Base-by-base conservation (phyloP, 2,888 invertebrate genomes). In the Stramonita haemastoma region DNA sequence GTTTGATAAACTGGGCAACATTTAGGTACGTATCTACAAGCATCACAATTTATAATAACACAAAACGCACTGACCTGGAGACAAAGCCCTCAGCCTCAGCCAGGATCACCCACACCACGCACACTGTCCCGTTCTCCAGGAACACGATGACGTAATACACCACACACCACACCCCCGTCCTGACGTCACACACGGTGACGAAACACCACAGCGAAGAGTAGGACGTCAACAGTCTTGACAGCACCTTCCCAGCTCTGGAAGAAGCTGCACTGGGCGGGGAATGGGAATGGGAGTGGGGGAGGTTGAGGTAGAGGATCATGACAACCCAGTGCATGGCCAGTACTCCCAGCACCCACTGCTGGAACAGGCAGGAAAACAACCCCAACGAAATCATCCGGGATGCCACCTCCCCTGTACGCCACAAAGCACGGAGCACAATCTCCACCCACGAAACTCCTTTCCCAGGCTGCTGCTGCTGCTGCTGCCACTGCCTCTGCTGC, bases 111-210 rank as follows among this genome's bases (percentile, higher is more conserved):
- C 98, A 98, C 26, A 98, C 97, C 26, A 97, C 97, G 92, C 98
- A 97, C 90, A 98, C 96, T 91, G 98, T 96, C 97, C 97, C 97
- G 96, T 98, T 98, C 96, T 98, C 98, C 92, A 98, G 96, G 95
- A 98, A 97, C 98, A 98, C 98, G 92, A 98, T 98, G 88, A 97
- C 97, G 96, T 98, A 98, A 96, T 98, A 98, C 92, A 98, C 98
- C 36, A 97, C 97, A 97, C 98, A 97, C 95, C 97, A 97, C 94
- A 97, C 97, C 94, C 91, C 90, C 13, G 92, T 70, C 46, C 98
- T 98, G 66, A 97, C 97, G 95, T 98, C 90, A 98, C 97, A 94
- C 98, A 98, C 0, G 98, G 98, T n/a, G 26, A 73, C 73, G 73
- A n/a, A 73, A 73, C 73, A 73, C 95, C 98, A 97, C 29, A 98